Evolutionary conservation across 2,113 vertebrate species (phyloP), one percentile per base, ranked within the genome.

Genomic region (Tor tambroides): DNA sequence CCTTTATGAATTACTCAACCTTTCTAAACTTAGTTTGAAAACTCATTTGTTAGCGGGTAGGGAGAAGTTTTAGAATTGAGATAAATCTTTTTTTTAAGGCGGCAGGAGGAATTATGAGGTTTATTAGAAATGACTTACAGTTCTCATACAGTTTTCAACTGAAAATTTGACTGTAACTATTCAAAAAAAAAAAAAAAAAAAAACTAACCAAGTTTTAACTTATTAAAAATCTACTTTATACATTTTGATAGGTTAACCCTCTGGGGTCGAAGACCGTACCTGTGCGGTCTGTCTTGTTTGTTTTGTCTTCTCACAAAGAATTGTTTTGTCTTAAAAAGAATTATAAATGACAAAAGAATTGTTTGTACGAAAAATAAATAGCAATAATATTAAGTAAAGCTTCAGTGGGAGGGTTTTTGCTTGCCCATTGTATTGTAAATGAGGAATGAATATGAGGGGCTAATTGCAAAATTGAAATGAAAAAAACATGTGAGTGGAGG

Each of bases 1-100:
- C 63, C 75, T 88, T 91, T 90, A 91, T 91, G 92, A 92, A 89
- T 89, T 90, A 93, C 90, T 91, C 85, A 91, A 92, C 90, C 91
- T 51, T 28, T 41, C 32, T 26, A 17, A 61, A 61, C 67, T 59
- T 41, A 83, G 83, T 41, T 80, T 75, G 9, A 76, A 81, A 38
- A 80, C 80, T 38, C 1, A 30, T 49, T 67, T 80, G 71, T 56
- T 38, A 61, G 71, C 4, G 21, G 19, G 32, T 74, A 74, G 61
- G 32, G 76, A 88, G 63, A 54, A 49, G 81, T 74, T 32, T 83
- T 71, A 6, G 19, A 38, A 72, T 17, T 72, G 69, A 35, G 51
- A 79, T 59, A 56, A 79, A 78, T 21, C 2, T 21, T 32, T 79
- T 59, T 56, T 19, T 56, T 17, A 78, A 51, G 15, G 11, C 1